Base-by-base conservation (phyloP, 2,888 invertebrate species). In the Serripes groenlandicus region DNA sequence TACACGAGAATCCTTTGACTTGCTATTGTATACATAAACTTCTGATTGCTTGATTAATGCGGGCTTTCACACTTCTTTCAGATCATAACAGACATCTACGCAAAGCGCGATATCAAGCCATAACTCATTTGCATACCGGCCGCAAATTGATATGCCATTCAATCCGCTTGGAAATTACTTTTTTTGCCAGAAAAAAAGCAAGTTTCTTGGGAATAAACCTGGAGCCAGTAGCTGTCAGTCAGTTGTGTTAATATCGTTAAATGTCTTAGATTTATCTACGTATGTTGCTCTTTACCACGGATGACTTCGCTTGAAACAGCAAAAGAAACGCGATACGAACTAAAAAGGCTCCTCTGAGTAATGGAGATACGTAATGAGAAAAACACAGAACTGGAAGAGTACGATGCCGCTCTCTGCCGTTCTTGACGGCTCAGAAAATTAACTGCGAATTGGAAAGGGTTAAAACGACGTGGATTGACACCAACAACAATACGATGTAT, bases 221-320 rank as follows among this genome's bases (percentile, higher is more conserved):
- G 86, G 86, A 86, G 86, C 86, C 86, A 73, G 7, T 35, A 62
- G 58, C 78, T 84, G 86, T 84, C 86, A 86, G 66, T 80, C 66
- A 80, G 77, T 74, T 73, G 81, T 86, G 86, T 72, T 80, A 78
- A 86, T 83, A 52, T 77, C 81, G 82, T 86, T 79, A 86, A 70
- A 37, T 37, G 60, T 75, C 82, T 79, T 62, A 84, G 81, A 86
- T 86, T 86, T 86, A 86, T 86, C 79, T 78, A 72, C 84, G 82
- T 78, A 82, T 84, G 81, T 86, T 86, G 76, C 84, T 75, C 75
- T 82, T 82, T 86, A 81, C 73, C 84, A 86, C 75, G 86, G 83
- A 73, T 75, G 83, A 84, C 54, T 84, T 84, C 81, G 86, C 80
- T 80, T 86, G 86, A 86, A 86, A 86, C 86, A 86, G 81, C 84